A percentile compares a stretch with the other conserved stretches of the same genome.
Evolutionary conservation across 1,140 invertebrate genomes (phyloP).

Genomic region (Harlomillsia oculata): DNA sequence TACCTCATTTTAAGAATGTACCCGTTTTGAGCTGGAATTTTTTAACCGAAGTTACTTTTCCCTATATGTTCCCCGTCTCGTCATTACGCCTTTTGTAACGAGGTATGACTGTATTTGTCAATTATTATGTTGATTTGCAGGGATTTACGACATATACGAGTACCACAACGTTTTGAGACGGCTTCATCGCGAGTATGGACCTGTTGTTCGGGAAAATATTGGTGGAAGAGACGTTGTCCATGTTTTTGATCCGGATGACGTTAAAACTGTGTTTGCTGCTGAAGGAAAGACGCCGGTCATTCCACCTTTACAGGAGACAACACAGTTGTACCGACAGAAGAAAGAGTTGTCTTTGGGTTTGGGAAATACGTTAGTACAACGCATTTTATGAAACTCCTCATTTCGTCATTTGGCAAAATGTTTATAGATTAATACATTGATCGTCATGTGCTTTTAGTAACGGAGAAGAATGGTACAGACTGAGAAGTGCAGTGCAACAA

Average conservation of each 20-base stretch:
- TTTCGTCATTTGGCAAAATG: neutral
- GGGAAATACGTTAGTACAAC: slow-evolving; percentile 45
- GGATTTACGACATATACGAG: slow-evolving; percentile 36
- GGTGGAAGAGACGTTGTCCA: slow-evolving; percentile 38
- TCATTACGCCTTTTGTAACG: too few species aligned
- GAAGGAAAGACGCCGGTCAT: slow-evolving; percentile 46
- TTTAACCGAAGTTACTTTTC: neutral
- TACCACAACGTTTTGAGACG: slow-evolving; percentile 38
- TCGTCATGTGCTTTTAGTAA: slow-evolving; percentile 38
- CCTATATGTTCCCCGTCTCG: too few species aligned
- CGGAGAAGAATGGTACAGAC: slow-evolving; percentile 46
- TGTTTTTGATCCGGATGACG: slow-evolving; percentile 41
- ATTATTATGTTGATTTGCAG: slow-evolving; percentile 33
- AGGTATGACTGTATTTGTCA: too few species aligned
- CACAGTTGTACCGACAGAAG: slow-evolving; percentile 44
- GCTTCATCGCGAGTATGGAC: slow-evolving; percentile 38
- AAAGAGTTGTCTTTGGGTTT: slow-evolving; percentile 46
- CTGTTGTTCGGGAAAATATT: slow-evolving; percentile 39
- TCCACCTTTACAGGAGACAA: slow-evolving; percentile 45
- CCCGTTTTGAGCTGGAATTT: neutral
- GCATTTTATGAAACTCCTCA: neutral
- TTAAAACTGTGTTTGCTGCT: slow-evolving; percentile 38
- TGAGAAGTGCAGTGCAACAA: slow-evolving; percentile 42
- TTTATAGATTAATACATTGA: neutral
- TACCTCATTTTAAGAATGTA: too few species aligned